phyloP scores from a whole-genome alignment of 2,113 vertebrate genomes.

The Pithys albifrons region DNA sequence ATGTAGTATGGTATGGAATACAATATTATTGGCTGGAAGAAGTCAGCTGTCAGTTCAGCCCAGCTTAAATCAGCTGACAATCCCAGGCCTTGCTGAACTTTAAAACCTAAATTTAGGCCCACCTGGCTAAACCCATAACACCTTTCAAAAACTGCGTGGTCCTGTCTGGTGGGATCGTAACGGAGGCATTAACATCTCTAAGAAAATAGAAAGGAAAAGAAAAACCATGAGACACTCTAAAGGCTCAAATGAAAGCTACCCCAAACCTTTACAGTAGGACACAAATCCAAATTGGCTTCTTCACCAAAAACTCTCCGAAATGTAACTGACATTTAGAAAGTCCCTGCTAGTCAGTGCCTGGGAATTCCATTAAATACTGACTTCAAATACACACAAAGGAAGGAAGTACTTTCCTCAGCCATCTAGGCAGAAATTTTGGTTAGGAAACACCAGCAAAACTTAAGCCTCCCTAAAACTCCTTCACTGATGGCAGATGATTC shows the following conservation, averaged over 20 bases:
- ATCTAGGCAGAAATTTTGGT: not conserved
- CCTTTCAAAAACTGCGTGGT: constrained; percentile 89
- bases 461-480: not conserved
- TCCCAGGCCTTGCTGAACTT: no score
- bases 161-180: constrained; percentile 90
- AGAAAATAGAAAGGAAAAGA: not conserved
- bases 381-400: not conserved
- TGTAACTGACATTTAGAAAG: not conserved
- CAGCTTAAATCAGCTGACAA: no score
- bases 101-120: no score
- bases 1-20: no score
- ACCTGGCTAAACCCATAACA: no score
- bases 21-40: no score
- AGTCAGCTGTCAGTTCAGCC: no score
- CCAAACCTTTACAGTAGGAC: not conserved
- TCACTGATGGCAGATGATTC: not conserved
- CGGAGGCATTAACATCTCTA: constrained; percentile 87
- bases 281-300: not conserved
- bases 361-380: not conserved
- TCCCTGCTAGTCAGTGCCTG: not conserved
- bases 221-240: not conserved
- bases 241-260: not conserved
- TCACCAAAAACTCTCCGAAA: not conserved
- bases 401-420: not conserved
- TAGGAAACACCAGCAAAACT: not conserved